phyloP scores from a whole-genome alignment of 2,888 invertebrate species.

The Neoascia interrupta region DNA sequence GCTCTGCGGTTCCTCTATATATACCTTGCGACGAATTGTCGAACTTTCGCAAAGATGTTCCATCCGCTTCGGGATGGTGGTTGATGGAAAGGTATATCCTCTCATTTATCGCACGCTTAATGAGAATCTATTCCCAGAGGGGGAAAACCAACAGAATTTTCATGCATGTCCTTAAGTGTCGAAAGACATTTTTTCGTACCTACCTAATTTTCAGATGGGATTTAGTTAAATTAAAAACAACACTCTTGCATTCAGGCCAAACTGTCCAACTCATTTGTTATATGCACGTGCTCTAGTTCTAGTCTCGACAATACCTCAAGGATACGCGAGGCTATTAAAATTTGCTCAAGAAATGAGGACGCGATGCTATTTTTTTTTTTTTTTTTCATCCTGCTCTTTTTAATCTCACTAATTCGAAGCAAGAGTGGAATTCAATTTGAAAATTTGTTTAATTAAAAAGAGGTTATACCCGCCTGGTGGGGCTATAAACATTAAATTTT shows the following conservation, averaged over 20 bases:
- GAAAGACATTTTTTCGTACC: background rate
- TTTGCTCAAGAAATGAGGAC: slow-evolving; percentile 5
- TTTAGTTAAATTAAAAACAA: slow-evolving; percentile 5
- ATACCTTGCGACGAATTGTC: slow-evolving; percentile 7
- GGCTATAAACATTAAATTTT: slow-evolving; percentile 23
- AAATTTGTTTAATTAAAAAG: slow-evolving; percentile 37
- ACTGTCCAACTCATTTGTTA: slow-evolving; percentile 33
- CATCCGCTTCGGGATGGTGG: background rate
- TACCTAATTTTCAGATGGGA: background rate
- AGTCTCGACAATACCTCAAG: slow-evolving; percentile 11
- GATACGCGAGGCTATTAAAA: background rate
- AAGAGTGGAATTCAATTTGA: slow-evolving; percentile 8
- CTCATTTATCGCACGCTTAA: slow-evolving; percentile 27
- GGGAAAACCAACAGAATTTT: background rate
- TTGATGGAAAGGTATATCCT: slow-evolving; percentile 19
- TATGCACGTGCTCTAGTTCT: slow-evolving; percentile 32
- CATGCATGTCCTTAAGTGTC: background rate
- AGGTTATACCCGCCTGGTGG: background rate
- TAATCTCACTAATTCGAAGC: slow-evolving; percentile 5
- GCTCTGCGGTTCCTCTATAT: slow-evolving; percentile 28
- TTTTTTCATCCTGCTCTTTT: background rate
- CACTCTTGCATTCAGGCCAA: background rate
- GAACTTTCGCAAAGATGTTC: slow-evolving; percentile 17
- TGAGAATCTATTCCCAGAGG: slow-evolving; percentile 20
- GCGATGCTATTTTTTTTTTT: background rate